Evolutionary conservation across 2,797 vertebrate species (phyloP), one percentile per base, ranked within the genome.

Genomic region (Brachyalestes nurse): DNA sequence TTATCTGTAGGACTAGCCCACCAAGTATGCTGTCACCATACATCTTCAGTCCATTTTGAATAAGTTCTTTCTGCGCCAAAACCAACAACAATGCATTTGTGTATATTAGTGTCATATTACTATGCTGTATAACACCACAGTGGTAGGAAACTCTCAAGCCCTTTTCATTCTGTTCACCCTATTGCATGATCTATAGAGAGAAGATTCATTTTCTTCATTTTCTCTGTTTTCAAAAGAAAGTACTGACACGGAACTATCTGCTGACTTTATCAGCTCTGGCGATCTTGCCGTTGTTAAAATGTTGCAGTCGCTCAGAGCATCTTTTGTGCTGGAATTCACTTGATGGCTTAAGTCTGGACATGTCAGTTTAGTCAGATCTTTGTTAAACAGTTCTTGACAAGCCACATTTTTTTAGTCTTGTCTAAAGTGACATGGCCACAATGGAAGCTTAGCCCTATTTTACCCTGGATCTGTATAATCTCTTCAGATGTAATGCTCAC

Each of bases 301-400:
- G 38, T 67, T 58, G 12, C 47, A 47, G 49, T 40, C 28, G 61
- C 70, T 78, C 75, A 78, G 75, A 82, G 61, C 53, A 51, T 78
- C 57, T 69, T 76, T 57, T 72, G 60, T 73, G 38, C 47, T 61
- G 57, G 79, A 86, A 83, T 76, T 72, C 28, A 67, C 83, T 72
- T 70, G 49, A 61, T 1, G 21, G 66, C 77, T 81, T 83, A 71
- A 76, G 75, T 21, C 78, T 72, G 67, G 78, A 81, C 72, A 69
- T 60, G 81, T 67, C 78, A 76, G 19, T 55, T 79, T 57, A 34
- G 67, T 75, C 71, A 21, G 49, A 77, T 67, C 60, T 23, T 65
- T 53, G 21, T 57, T 28, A 75, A 62, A 71, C 74, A 62, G 62
- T 60, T 51, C 77, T 62, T 76, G 77, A 82, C 73, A 70, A 42